Evolutionary conservation across 2,113 vertebrate genomes (phyloP), one percentile per base, ranked within the genome.

Genomic region (Nesoenas mayeri): DNA sequence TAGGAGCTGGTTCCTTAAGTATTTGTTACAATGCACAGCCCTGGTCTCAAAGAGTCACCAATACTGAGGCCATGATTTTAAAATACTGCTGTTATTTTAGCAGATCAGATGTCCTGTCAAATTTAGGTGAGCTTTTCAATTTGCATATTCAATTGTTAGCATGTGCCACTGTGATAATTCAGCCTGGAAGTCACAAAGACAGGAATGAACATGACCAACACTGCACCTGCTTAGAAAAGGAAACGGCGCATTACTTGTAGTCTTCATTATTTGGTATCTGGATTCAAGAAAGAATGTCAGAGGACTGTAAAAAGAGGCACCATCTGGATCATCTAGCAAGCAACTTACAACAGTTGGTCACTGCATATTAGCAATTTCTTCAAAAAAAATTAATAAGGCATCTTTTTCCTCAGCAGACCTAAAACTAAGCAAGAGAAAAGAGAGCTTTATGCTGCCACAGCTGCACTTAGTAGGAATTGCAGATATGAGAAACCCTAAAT

Each of bases 371-470:
- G 25, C 25, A 44, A n/a, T 34, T 77, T 70, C 54, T 80, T 54
- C 0, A 0, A 50, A 62, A 78, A 71, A 32, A 32, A 11, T 44
- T 17, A 47, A 47, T 47, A 47, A 47, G 44, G 44, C 9, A 21
- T 10, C 8, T 48, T 70, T 87, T 78, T 44, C 40, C 78, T 60
- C 32, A 28, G 61, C 22, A 61, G 38, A 56, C 44, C 34, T 29
- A n/a, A 56, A 24, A 17, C 16, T 26, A 73, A 67, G 20, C n/a
- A 65, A 44, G 48, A 53, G 38, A 34, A 56, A 74, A 61, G 18
- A 25, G 67, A 64, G 48, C 16, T 69, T 79, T 85, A 62, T 34
- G 40, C 36, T 40, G 73, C 69, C 61, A 54, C 34, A 51, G 29
- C 38, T 31, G 15, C 57, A 38, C 32, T 34, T 26, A 12, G 11